A percentile compares a stretch with the other conserved stretches of the same genome.
These are phyloP conservation scores for Ceyx cyanopectus DNA, from an alignment of 2,113 vertebrate genomes.

Conservation along the genomic window DNA sequence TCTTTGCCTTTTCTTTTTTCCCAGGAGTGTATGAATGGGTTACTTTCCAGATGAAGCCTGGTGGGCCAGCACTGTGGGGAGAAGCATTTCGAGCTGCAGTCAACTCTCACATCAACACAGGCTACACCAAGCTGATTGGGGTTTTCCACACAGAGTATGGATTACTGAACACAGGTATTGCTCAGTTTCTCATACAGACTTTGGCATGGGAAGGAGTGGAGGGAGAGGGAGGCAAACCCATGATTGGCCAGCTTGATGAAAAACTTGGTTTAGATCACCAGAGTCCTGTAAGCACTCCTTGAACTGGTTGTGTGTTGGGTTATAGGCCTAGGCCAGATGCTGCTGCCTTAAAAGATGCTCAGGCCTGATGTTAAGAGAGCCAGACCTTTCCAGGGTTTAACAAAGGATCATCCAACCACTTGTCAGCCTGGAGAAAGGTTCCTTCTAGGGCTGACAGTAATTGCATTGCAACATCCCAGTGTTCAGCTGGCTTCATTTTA, in stretches of 20 bases:
- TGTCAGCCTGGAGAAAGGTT: neutral
- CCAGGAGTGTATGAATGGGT: conserved; percentile 90
- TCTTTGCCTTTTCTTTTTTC: neutral
- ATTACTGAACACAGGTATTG: conserved; percentile 84
- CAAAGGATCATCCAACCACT: neutral
- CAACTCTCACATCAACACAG: conserved; percentile 78
- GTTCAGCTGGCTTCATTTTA: no score
- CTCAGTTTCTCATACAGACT: neutral
- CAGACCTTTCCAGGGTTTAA: neutral
- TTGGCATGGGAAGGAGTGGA: neutral
- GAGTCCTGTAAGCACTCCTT: conserved; percentile 24
- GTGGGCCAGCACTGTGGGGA: conserved; percentile 90
- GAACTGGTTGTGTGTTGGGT: neutral
- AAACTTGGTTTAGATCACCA: neutral
- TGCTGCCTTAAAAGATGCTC: neutral
- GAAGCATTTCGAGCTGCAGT: conserved; percentile 80
- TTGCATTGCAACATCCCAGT: neutral
- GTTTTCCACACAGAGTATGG: conserved; percentile 91
- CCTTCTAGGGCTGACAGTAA: neutral
- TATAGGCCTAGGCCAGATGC: neutral
- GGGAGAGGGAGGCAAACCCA: neutral
- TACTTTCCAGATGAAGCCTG: conserved; percentile 90
- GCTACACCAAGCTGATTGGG: conserved; percentile 85
- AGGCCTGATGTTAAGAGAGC: neutral
- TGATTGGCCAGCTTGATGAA: neutral